Conservation (phyloP, 2,888 invertebrate species). For the Silvanus unidentatus region DNA sequence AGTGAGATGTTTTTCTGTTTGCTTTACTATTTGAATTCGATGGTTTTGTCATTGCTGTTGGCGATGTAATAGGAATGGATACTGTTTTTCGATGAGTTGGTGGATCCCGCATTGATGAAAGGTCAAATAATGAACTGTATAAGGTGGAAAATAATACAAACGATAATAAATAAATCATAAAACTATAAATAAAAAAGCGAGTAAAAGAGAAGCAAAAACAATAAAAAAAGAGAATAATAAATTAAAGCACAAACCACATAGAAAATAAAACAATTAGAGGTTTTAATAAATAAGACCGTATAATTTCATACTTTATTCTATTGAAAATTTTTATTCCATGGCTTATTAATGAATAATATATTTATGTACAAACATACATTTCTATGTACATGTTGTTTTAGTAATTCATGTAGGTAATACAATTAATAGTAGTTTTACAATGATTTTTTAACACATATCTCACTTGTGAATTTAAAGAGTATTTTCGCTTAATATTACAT, state of each 20-base stretch:
- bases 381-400: conserved; percentile 36
- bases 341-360: conserved; percentile 46
- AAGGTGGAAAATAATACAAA: conserved; percentile 20
- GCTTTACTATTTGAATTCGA: conserved; percentile 21
- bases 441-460: conserved; percentile 31
- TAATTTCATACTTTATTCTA: conserved; percentile 43
- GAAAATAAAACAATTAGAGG: conserved; percentile 14
- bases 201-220: conserved; percentile 8
- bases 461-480: conserved; percentile 28
- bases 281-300: conserved; percentile 14
- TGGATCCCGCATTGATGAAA: conserved; percentile 45
- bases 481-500: conserved; percentile 24
- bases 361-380: conserved; percentile 51
- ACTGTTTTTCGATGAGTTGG: conserved; percentile 44
- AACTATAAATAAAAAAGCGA: conserved; percentile 4
- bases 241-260: conserved; percentile 9
- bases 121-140: conserved; percentile 36
- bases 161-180: conserved; percentile 11
- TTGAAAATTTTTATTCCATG: conserved; percentile 46
- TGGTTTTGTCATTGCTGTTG: conserved; percentile 10
- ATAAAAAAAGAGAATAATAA: conserved; percentile 10
- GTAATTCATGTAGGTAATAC: conserved; percentile 33
- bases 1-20: conserved; percentile 33
- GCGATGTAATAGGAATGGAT: conserved; percentile 40
- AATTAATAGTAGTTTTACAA: conserved; percentile 34